Percentiles rank a stretch among this genome's conserved stretches.
Conservation (phyloP, 2,113 vertebrate species). For the Pavo muticus region DNA sequence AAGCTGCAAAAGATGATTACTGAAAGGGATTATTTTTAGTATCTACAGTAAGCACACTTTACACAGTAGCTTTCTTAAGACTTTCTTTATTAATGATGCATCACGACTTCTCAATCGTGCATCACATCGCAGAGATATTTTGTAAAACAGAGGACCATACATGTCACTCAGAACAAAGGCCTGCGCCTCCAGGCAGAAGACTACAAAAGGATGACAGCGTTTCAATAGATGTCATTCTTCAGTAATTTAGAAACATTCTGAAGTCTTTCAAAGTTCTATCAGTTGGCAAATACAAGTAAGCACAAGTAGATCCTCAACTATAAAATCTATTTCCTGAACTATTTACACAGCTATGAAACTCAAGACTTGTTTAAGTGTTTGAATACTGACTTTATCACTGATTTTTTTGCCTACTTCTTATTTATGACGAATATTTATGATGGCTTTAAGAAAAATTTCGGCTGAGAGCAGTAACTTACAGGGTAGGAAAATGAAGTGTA, state of each 20-base stretch:
- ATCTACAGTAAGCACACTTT: background rate
- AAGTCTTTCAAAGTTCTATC: background rate
- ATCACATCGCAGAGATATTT: background rate
- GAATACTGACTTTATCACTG: background rate
- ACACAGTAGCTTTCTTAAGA: background rate
- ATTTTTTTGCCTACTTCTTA: background rate
- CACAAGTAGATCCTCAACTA: background rate
- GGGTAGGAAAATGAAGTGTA: background rate
- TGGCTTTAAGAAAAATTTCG: slow-evolving; percentile 55
- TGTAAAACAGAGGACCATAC: background rate
- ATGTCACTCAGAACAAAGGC: background rate
- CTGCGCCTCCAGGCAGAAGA: background rate
- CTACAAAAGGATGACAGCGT: background rate
- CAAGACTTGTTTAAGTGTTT: background rate
- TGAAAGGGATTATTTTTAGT: background rate
- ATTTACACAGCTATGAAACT: slow-evolving; percentile 3
- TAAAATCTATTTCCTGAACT: background rate
- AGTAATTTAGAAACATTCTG: background rate
- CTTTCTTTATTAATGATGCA: background rate
- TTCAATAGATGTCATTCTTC: background rate
- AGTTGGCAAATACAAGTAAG: background rate
- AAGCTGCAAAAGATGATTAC: background rate
- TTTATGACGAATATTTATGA: slow-evolving; percentile 60
- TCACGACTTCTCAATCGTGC: background rate
- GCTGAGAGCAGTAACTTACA: background rate